A percentile compares a stretch with the other conserved stretches of the same genome.
These are phyloP conservation scores for Stegana nigrithorax DNA, from an alignment of 2,888 invertebrate species.

Conservation along the genomic window DNA sequence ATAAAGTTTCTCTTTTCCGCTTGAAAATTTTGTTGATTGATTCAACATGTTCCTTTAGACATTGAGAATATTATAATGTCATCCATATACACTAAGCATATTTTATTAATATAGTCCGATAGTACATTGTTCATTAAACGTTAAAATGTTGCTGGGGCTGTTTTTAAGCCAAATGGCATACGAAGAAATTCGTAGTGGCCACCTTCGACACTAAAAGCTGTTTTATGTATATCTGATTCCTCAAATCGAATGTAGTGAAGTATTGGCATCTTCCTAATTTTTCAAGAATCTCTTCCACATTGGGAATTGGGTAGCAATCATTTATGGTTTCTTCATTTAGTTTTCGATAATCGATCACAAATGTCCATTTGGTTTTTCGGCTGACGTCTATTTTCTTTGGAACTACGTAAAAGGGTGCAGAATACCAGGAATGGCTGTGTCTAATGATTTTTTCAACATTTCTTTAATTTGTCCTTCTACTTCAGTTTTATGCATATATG, in stretches of 20 bases:
- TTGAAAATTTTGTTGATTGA: background rate
- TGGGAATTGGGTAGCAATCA: background rate
- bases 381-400: background rate
- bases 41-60: background rate
- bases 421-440: background rate
- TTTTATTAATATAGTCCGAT: background rate
- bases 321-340: background rate
- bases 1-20: background rate
- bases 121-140: constrained; percentile 23
- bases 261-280: background rate
- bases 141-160: background rate
- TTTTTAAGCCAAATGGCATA: no score
- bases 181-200: background rate
- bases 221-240: background rate
- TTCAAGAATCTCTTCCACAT: background rate
- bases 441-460: background rate
- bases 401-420: background rate
- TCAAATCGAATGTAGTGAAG: background rate
- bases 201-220: background rate
- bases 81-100: background rate
- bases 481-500: background rate
- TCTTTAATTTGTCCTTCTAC: background rate
- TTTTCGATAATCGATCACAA: background rate
- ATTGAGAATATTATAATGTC: background rate
- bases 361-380: background rate